Conservation (phyloP, 2,113 vertebrate species). For the Mustela nigripes region DNA sequence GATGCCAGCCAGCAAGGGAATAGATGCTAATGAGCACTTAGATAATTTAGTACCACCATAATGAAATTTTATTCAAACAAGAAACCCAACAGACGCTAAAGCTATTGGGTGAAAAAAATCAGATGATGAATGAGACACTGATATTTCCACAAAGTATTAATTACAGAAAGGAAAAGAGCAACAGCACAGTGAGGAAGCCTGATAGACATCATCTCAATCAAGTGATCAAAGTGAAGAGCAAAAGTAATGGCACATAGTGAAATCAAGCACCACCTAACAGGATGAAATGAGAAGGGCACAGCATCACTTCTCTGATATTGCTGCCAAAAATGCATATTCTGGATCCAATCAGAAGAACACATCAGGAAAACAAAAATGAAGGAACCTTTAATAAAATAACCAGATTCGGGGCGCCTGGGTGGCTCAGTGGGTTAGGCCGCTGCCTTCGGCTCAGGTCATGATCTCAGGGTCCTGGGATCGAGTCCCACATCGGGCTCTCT, state of each 20-base stretch:
- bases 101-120: neutral
- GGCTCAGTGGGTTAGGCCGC: no score
- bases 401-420: no score
- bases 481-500: no score
- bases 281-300: neutral
- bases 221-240: neutral
- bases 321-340: neutral
- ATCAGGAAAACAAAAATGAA: neutral
- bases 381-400: neutral
- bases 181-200: neutral
- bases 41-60: neutral
- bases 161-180: neutral
- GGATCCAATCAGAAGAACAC: neutral
- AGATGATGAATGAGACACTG: neutral
- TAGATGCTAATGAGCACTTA: neutral
- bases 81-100: neutral
- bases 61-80: neutral
- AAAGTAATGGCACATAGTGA: neutral
- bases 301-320: neutral
- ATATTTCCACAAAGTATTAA: neutral
- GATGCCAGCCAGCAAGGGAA: neutral
- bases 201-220: neutral
- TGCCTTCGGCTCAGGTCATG: no score
- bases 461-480: no score
- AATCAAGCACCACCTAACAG: neutral